Conservation (phyloP, 2,797 vertebrate species). For the Parauchenoglanis ngamensis region DNA sequence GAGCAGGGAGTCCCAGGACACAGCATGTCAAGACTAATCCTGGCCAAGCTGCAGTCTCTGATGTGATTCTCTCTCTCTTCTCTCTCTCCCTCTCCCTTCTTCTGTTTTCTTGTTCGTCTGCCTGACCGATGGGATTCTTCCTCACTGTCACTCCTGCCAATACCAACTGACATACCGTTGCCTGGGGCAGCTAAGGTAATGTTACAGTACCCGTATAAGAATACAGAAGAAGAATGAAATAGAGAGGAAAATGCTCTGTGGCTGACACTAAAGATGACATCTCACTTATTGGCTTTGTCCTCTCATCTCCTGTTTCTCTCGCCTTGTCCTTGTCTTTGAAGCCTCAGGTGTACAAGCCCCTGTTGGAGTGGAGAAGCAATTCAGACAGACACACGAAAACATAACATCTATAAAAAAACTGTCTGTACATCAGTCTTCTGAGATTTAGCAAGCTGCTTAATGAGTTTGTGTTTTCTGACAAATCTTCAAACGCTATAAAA, state of each 20-base stretch:
- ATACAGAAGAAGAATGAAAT: constrained; percentile 39
- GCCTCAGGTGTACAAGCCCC: constrained; percentile 47
- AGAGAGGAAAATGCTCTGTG: constrained; percentile 51
- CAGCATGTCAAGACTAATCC: constrained; percentile 61
- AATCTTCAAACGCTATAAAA: constrained; percentile 38
- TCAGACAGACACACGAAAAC: constrained; percentile 27
- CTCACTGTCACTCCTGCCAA: constrained; percentile 67
- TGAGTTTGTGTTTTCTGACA: constrained; percentile 37
- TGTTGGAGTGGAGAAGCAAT: constrained; percentile 38
- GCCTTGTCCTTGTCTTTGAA: constrained; percentile 57
- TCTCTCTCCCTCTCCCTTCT: constrained; percentile 48
- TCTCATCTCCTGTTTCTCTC: constrained; percentile 65
- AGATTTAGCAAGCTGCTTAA: constrained; percentile 11
- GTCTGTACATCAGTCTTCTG: constrained; percentile 37
- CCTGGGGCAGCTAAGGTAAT: constrained; percentile 69
- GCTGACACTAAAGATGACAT: constrained; percentile 74
- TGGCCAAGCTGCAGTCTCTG: constrained; percentile 38
- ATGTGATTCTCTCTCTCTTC: constrained; percentile 46
- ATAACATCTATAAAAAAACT: not conserved
- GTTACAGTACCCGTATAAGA: constrained; percentile 64
- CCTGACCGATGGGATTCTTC: constrained; percentile 60
- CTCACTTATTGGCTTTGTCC: constrained; percentile 69
- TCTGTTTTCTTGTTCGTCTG: constrained; percentile 44
- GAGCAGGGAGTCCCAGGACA: constrained; percentile 44
- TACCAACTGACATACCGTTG: constrained; percentile 71